phyloP scores from a whole-genome alignment of 1,140 invertebrate species.

The Aleiodes sp. region DNA sequence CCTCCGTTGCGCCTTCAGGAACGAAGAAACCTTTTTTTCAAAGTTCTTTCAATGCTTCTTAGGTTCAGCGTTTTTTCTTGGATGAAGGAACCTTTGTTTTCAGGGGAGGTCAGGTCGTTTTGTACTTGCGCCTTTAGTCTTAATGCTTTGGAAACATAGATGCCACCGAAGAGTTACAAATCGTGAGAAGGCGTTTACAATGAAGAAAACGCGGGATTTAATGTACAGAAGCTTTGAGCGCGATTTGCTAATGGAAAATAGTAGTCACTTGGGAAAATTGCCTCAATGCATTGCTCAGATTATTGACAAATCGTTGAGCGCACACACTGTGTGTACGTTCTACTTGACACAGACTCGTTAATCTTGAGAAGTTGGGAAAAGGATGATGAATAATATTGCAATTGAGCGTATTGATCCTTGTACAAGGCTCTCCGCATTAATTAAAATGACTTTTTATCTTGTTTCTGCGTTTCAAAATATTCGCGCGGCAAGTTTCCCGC shows the following conservation, averaged over 20 bases:
- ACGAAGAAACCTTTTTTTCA: not conserved
- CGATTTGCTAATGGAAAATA: constrained; percentile 18
- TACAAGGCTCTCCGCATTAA: not conserved
- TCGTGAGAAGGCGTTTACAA: constrained; percentile 17
- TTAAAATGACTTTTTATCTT: no score
- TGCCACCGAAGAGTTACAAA: no score
- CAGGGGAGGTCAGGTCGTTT: constrained; percentile 22
- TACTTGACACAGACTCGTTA: constrained; percentile 23
- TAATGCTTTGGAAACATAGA: no score
- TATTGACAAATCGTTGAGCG: constrained; percentile 20
- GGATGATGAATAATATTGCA: not conserved
- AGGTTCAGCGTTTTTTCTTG: not conserved
- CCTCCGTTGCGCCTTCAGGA: not conserved
- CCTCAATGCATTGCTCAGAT: not conserved
- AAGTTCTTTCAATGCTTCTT: not conserved
- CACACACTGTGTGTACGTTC: not conserved
- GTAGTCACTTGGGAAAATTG: constrained; percentile 15
- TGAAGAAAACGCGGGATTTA: no score
- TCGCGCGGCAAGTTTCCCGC: no score
- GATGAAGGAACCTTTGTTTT: constrained; percentile 13
- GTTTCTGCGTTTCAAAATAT: no score
- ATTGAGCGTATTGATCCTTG: not conserved
- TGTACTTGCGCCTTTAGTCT: not conserved
- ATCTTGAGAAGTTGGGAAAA: no score
- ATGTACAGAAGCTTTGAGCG: no score